phyloP scores from a whole-genome alignment of 2,888 invertebrate genomes.

The Drosophila barbarae region DNA sequence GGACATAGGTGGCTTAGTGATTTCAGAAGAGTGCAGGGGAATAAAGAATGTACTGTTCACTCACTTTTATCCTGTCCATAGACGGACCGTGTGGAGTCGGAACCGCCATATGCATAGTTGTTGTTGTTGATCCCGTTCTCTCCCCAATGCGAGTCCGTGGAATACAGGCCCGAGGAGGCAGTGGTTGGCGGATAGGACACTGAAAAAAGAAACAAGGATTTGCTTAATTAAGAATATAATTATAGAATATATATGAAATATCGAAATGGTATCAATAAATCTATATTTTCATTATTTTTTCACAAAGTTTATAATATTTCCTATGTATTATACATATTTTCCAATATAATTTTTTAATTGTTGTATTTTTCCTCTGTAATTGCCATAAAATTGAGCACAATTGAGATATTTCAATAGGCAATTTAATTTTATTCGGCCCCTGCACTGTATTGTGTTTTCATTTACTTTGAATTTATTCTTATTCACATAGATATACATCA shows the following conservation, averaged over 20 bases:
- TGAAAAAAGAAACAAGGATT: slow-evolving; percentile 36
- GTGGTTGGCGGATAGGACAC: slow-evolving; percentile 79
- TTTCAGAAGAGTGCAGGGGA: slow-evolving; percentile 6
- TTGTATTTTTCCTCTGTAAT: neutral
- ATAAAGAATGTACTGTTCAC: slow-evolving; percentile 34
- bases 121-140: slow-evolving; percentile 58
- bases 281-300: too few species aligned
- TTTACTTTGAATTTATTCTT: slow-evolving; percentile 29
- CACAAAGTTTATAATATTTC: neutral
- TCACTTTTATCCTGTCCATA: slow-evolving; percentile 77
- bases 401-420: neutral
- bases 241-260: too few species aligned
- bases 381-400: neutral
- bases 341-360: neutral
- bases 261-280: too few species aligned
- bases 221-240: too few species aligned
- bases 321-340: neutral
- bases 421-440: slow-evolving; percentile 7
- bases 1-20: slow-evolving; percentile 14
- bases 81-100: slow-evolving; percentile 70
- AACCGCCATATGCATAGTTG: slow-evolving; percentile 61
- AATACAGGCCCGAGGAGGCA: slow-evolving; percentile 63
- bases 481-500: slow-evolving; percentile 2
- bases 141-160: slow-evolving; percentile 75
- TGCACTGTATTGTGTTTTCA: slow-evolving; percentile 15